Base-by-base conservation (phyloP, 2,113 vertebrate genomes). In the Rousettus leschenaultii region DNA sequence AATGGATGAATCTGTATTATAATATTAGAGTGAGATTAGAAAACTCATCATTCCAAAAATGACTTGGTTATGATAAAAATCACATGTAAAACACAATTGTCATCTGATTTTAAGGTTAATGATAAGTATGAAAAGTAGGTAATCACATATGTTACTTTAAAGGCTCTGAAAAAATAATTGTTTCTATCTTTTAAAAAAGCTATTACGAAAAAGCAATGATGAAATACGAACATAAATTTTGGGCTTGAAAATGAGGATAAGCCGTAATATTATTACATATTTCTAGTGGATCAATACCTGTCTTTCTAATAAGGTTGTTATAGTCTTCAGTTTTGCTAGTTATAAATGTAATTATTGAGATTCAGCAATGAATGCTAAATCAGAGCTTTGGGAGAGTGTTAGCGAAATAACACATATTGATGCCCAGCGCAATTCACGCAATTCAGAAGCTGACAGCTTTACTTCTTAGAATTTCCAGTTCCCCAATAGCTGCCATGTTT, bases 351-450 rank as follows among this genome's bases (percentile, higher is more conserved):
- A 79, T 96, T 35, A 43, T 48, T 95, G 71, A 80, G 89, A 74
- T 71, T 89, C 30, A 95, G 43, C 85, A 96, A 97, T 35, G 22
- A 92, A 22, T 59, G 40, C 45, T 97, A 89, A 91, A 35, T 83
- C 61, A 90, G 93, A 94, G 45, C 22, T 28, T 22, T 18, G 30
- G 35, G 74, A 22, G 35, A 35, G 9, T 30, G 22, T 48, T 38
- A 53, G 59, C 43, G 78, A 94, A 90, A 26, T 55, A 48, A 14
- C 0, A 1, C 33, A 22, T 11, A 10, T 5, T 24, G 66, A 53
- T 7, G 9, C 43, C 55, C 9, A 9, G 4, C 68, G n/a, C 48
- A n/a, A 7, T 43, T 83, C 5, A 66, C 68, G n/a, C 48, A n/a
- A 7, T 43, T 83, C 5, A 66, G n/a, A 89, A 61, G 48, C 22